Conservation (phyloP, 2,797 vertebrate genomes). For the Geotrypetes seraphini region DNA sequence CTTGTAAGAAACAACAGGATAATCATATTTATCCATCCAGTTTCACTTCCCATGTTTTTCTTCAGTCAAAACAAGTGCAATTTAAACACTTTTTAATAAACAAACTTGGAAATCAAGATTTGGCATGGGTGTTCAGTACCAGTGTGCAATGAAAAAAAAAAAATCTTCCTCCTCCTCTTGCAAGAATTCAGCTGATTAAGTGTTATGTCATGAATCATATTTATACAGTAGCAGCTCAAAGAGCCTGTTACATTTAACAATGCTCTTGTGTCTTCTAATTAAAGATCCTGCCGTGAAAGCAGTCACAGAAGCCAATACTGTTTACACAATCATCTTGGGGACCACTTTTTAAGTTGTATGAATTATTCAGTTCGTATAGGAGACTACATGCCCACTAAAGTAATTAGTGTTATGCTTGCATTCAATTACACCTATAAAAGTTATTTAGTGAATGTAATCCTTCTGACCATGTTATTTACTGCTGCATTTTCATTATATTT, state of each 20-base stretch:
- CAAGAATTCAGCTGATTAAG: neutral
- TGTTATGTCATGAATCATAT: neutral
- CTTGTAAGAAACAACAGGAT: too few relatives aligned
- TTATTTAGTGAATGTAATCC: conserved; percentile 1
- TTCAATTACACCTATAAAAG: conserved; percentile 7
- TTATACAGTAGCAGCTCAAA: neutral
- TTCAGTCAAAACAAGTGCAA: too few relatives aligned
- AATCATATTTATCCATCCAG: too few relatives aligned
- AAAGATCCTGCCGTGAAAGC: conserved; percentile 4
- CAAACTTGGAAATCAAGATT: neutral
- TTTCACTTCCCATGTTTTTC: too few relatives aligned
- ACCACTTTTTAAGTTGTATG: conserved; percentile 13
- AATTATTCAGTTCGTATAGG: conserved; percentile 23
- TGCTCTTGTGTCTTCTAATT: conserved; percentile 3
- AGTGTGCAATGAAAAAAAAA: neutral
- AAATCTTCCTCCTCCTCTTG: too few relatives aligned
- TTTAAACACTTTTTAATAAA: too few relatives aligned
- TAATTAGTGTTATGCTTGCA: conserved; percentile 8
- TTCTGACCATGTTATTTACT: conserved; percentile 13
- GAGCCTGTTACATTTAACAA: neutral
- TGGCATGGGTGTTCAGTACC: neutral
- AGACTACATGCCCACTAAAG: conserved; percentile 13
- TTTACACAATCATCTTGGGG: conserved; percentile 11
- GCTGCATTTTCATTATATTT: conserved; percentile 6
- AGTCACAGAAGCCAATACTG: conserved; percentile 4